Base-by-base conservation (phyloP, 2,113 vertebrate species). In the Bufo gargarizans region DNA sequence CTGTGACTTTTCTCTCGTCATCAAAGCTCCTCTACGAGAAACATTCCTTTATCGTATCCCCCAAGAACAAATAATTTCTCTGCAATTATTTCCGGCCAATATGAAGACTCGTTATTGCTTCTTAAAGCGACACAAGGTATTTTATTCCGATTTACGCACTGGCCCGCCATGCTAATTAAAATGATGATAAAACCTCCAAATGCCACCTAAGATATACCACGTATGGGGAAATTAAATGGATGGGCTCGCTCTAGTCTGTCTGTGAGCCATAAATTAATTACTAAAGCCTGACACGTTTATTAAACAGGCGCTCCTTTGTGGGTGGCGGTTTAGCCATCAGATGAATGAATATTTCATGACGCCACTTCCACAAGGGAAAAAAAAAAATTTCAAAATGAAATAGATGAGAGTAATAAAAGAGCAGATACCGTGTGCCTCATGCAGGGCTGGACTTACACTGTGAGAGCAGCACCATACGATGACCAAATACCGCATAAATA, bases 181-280 rank as follows among this genome's bases (percentile, higher is more conserved):
- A 33, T 49, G 33, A 45, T 17, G 85, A 91, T 91, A 92, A 90
- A 86, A 90, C 55, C 79, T 69, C 92, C 91, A 91, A 88, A 91
- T 81, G 87, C 58, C 74, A 86, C 78, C 58, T 80, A 90, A 90
- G 91, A 65, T 67, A 84, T 84, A 91, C 82, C 90, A 84, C 61
- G 67, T 53, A 86, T 90, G 91, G 91, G 90, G 90, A 93, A 94
- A 93, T 89, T n/a, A 92, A 89, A 82, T 56, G 92, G 93, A 90
- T 93, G 86, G 88, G 89, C 82, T 85, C 90, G 93, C 92, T 89
- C 88, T 72, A 88, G 84, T 91, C 91, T 89, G 89, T 90, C 92
- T 89, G 84, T 77, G 92, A 91, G 91, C 92, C 14, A 92, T 88
- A 79, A 92, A 47, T 88, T 91, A 94, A 91, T 92, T 92, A 93